These are phyloP conservation scores for Drusus annulatus DNA, from an alignment of 1,140 invertebrate genomes.

Conservation along the genomic window DNA sequence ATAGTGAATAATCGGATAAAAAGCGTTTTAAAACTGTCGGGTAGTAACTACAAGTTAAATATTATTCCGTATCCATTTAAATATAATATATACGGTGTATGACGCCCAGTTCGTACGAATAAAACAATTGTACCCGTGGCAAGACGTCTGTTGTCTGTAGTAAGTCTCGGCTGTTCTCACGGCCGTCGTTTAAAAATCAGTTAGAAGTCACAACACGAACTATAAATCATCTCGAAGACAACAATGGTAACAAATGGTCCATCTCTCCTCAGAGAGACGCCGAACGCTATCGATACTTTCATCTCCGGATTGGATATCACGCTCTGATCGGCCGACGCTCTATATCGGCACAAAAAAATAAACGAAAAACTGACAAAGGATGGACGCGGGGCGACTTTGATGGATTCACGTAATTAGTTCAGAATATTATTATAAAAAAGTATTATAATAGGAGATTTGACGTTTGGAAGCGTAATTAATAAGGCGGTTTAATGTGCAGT, in stretches of 20 bases:
- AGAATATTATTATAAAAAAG: conserved; percentile 43
- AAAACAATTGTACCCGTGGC: too few relatives aligned
- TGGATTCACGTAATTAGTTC: conserved; percentile 48
- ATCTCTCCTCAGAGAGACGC: conserved; percentile 49
- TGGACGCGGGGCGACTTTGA: conserved; percentile 47
- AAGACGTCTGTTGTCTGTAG: too few relatives aligned
- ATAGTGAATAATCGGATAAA: too few relatives aligned
- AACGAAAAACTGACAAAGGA: conserved; percentile 30
- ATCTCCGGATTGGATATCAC: conserved; percentile 56
- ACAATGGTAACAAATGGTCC: conserved; percentile 48
- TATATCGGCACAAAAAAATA: conserved; percentile 37
- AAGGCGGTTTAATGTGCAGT: neutral
- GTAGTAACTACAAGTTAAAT: too few relatives aligned
- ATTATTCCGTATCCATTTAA: too few relatives aligned
- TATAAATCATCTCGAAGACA: conserved; percentile 51
- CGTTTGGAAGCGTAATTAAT: conserved; percentile 14
- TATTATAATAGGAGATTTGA: conserved; percentile 24
- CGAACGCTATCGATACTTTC: conserved; percentile 54
- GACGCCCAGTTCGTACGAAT: too few relatives aligned
- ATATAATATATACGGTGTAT: too few relatives aligned
- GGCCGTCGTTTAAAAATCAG: conserved; percentile 48
- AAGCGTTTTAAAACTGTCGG: too few relatives aligned
- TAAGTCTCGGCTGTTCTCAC: conserved; percentile 41
- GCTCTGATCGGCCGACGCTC: conserved; percentile 27
- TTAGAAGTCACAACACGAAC: conserved; percentile 29